Evolutionary conservation across 1,140 invertebrate species (phyloP).

Genomic region (Sipha flava): DNA sequence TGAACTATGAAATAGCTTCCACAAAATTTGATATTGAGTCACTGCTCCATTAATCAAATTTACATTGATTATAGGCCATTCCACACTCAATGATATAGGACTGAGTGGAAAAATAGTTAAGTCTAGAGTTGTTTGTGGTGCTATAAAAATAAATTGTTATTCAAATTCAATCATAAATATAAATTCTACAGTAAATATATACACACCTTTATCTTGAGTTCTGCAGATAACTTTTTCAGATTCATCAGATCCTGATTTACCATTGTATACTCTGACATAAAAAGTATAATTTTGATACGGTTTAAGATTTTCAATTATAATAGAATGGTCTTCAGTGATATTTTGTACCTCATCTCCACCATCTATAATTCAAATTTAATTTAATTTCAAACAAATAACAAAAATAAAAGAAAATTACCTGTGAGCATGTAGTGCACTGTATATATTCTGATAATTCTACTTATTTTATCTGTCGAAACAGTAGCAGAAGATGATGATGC

Average conservation of each 20-base stretch:
- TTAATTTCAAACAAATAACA: background rate
- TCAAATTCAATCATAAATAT: background rate
- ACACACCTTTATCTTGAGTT: constrained; percentile 52
- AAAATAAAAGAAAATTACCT: constrained; percentile 44
- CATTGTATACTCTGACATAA: constrained; percentile 55
- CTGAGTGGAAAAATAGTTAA: constrained; percentile 48
- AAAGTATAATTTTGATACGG: constrained; percentile 61
- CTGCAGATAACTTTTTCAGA: constrained; percentile 53
- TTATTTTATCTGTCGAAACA: background rate
- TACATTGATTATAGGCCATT: constrained; percentile 52
- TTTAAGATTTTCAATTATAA: constrained; percentile 49
- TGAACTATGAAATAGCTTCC: constrained; percentile 48
- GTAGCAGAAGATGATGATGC: background rate
- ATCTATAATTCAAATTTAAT: constrained; percentile 32
- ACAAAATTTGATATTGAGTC: constrained; percentile 55
- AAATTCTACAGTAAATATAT: background rate
- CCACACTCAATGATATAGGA: constrained; percentile 50
- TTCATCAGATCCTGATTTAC: constrained; percentile 53
- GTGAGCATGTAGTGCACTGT: constrained; percentile 55
- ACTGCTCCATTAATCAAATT: constrained; percentile 52
- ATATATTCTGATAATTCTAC: constrained; percentile 49
- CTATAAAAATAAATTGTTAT: constrained; percentile 41
- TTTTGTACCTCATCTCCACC: constrained; percentile 50
- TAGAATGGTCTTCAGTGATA: constrained; percentile 49
- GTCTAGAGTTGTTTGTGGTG: constrained; percentile 51